Percentiles rank a stretch among this genome's conserved stretches.
Conservation (phyloP, 53 echinoderm and acorn worm species). For the Astropecten irregularis region DNA sequence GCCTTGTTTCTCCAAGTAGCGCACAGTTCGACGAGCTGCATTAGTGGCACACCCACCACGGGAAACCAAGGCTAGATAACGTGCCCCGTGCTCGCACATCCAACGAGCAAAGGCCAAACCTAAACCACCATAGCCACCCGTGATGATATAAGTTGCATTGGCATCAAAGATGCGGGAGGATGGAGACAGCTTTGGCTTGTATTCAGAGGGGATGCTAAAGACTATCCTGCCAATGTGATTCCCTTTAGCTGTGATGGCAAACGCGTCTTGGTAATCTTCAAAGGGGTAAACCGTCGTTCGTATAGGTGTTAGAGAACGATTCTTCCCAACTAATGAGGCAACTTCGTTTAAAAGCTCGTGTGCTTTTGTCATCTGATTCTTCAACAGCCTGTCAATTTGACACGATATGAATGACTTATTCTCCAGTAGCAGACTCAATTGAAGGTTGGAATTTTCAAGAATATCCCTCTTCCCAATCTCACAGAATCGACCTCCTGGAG, state of each 20-base stretch:
- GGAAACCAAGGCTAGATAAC: constrained; percentile 71
- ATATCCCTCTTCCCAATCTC: constrained; percentile 63
- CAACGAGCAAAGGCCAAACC: constrained; percentile 75
- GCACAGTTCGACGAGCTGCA: constrained; percentile 54
- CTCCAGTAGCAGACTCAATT: constrained; percentile 68
- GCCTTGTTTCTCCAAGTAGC: constrained; percentile 58
- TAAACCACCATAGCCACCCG: constrained; percentile 71
- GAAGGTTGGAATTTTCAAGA: constrained; percentile 57
- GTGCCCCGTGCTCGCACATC: constrained; percentile 78
- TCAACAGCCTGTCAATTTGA: constrained; percentile 61
- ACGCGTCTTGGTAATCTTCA: constrained; percentile 8
- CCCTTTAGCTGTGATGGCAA: constrained; percentile 19
- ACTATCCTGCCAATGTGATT: constrained; percentile 42
- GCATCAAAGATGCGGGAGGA: constrained; percentile 57
- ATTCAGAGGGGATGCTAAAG: constrained; percentile 34
- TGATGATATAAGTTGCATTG: constrained; percentile 79
- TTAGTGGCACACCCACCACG: constrained; percentile 36
- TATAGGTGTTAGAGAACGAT: neutral
- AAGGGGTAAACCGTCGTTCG: constrained; percentile 15
- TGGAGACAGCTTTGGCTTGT: constrained; percentile 5
- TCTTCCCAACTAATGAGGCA: neutral
- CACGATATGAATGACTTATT: constrained; percentile 71
- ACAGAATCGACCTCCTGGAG: constrained; percentile 79
- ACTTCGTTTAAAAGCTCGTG: constrained; percentile 35
- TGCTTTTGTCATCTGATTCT: constrained; percentile 11